phyloP scores from a whole-genome alignment of 2,888 invertebrate species.

The Deilephila porcellus region DNA sequence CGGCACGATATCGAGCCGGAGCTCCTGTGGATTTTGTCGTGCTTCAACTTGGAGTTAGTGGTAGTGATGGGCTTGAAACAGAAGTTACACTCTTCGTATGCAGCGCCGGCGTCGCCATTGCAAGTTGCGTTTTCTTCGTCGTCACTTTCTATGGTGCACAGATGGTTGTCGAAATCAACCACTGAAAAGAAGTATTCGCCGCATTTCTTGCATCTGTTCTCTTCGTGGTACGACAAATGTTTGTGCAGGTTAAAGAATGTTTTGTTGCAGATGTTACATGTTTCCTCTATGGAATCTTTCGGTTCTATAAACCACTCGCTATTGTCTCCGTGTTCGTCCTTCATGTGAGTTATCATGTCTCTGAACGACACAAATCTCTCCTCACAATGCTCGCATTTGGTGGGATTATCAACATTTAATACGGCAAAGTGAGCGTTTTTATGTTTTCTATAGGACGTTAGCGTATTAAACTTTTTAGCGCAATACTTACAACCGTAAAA shows the following conservation, averaged over 20 bases:
- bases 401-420: slow-evolving; percentile 75
- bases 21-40: slow-evolving; percentile 70
- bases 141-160: slow-evolving; percentile 78
- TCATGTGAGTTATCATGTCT: slow-evolving; percentile 81
- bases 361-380: slow-evolving; percentile 82
- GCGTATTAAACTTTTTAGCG: slow-evolving; percentile 78
- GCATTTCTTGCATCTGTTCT: slow-evolving; percentile 79
- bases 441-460: slow-evolving; percentile 79
- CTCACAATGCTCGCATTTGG: slow-evolving; percentile 80
- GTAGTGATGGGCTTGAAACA: slow-evolving; percentile 79
- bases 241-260: slow-evolving; percentile 74
- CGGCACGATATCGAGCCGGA: slow-evolving; percentile 80
- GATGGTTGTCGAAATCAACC: slow-evolving; percentile 71
- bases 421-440: slow-evolving; percentile 77
- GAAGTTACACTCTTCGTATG: slow-evolving; percentile 76
- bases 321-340: slow-evolving; percentile 74
- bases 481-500: slow-evolving; percentile 82
- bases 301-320: slow-evolving; percentile 79
- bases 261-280: slow-evolving; percentile 75
- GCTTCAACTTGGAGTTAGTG: slow-evolving; percentile 64
- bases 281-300: slow-evolving; percentile 73
- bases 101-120: slow-evolving; percentile 47
- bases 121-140: slow-evolving; percentile 57
- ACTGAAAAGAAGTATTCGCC: slow-evolving; percentile 77
- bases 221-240: slow-evolving; percentile 77